phyloP scores from a whole-genome alignment of 2,113 vertebrate species.

The Halichoerus grypus region DNA sequence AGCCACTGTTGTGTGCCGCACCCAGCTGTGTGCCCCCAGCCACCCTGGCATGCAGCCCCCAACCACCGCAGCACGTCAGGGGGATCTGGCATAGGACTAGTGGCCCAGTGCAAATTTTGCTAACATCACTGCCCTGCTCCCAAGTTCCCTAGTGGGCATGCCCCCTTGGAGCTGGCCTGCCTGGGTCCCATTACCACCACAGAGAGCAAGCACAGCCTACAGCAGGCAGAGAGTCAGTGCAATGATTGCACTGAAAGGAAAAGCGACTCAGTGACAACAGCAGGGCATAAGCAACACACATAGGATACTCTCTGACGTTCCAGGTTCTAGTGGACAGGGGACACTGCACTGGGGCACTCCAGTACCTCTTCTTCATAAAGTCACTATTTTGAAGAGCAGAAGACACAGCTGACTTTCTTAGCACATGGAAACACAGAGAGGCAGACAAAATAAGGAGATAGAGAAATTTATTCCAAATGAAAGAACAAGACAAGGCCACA shows the following conservation, averaged over 20 bases:
- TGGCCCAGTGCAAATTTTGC: neutral
- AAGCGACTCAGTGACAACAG: neutral
- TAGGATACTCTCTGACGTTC: neutral
- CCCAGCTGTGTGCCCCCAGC: neutral
- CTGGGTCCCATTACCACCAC: neutral
- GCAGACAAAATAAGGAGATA: neutral
- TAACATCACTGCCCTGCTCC: neutral
- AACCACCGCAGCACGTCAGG: neutral
- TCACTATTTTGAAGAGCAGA: neutral
- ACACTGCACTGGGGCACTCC: neutral
- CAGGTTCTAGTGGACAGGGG: neutral
- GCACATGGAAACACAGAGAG: neutral
- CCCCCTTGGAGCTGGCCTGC: neutral
- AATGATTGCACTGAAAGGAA: neutral
- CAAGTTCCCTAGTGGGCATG: neutral
- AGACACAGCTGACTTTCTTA: neutral
- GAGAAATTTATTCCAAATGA: neutral
- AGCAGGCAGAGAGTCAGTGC: neutral
- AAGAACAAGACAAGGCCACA: neutral
- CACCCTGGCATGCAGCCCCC: neutral
- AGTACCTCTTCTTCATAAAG: neutral
- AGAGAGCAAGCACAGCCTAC: neutral
- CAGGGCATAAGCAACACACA: neutral
- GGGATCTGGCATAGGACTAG: neutral
- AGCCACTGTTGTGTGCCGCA: neutral